Percentiles rank a stretch among this genome's conserved stretches.
These are phyloP conservation scores for Actinopyga echinites DNA, from an alignment of 53 echinoderm and acorn worm species.

Conservation along the genomic window DNA sequence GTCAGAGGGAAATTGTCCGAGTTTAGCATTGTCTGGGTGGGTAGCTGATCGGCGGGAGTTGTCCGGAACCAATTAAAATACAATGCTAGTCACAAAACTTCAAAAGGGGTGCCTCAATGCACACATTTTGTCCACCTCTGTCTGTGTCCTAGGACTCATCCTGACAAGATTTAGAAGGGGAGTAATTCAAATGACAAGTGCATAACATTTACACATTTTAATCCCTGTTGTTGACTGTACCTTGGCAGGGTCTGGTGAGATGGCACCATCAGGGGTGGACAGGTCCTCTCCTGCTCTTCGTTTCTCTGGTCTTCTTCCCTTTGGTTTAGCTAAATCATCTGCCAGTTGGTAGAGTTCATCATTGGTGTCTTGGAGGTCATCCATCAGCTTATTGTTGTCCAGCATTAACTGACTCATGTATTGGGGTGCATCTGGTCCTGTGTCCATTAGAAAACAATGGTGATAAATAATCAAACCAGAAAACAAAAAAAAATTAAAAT, in stretches of 20 bases:
- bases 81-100: too few relatives aligned
- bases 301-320: constrained; percentile 44
- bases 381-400: constrained; percentile 71
- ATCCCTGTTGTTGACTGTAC: neutral
- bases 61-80: too few relatives aligned
- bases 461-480: neutral
- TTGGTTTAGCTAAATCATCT: constrained; percentile 66
- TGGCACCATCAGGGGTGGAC: constrained; percentile 2
- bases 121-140: too few relatives aligned
- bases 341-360: constrained; percentile 78
- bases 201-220: too few relatives aligned
- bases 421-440: constrained; percentile 68
- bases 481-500: neutral
- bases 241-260: constrained; percentile 35
- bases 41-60: too few relatives aligned
- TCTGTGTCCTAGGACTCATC: too few relatives aligned
- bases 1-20: too few relatives aligned
- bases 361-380: constrained; percentile 74
- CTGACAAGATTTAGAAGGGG: too few relatives aligned
- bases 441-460: neutral
- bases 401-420: constrained; percentile 65
- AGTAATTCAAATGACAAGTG: too few relatives aligned
- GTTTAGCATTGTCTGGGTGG: too few relatives aligned
- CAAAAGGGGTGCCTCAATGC: too few relatives aligned
- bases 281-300: constrained; percentile 41